Evolutionary conservation across 2,113 vertebrate genomes (phyloP), one percentile per base, ranked within the genome.

Genomic region (Smithornis capensis): DNA sequence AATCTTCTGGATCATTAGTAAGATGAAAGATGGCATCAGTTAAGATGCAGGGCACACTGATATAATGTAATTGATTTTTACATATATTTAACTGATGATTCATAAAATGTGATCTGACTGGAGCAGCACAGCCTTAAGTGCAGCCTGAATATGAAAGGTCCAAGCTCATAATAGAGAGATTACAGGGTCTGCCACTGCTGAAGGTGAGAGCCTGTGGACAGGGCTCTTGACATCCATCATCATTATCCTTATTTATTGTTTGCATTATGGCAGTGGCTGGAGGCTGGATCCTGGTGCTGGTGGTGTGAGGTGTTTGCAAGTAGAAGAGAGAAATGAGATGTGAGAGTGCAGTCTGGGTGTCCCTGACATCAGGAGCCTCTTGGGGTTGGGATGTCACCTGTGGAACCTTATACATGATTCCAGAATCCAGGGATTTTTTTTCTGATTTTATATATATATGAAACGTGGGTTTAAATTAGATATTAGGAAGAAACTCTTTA

Each of bases 51-150:
- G 94, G 96, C 90, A 87, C 68, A 70, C 52, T 71, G 95, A 95
- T 95, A 81, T 89, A 96, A 92, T 75, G 87, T 89, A 93, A 98
- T 97, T 97, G 97, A 97, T 98, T 98, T 97, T 97, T 96, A 96
- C 94, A 95, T 97, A 78, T 84, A 95, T 97, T 97, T 97, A 96
- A 95, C 81, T 91, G 97, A 90, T 96, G 94, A 92, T 92, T 97
- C 94, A 91, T 96, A 91, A 94, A 95, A 96, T 87, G 94, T 65
- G 95, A 63, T 85, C n/a, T 96, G 95, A 60, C 91, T 96, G 83
- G 64, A 85, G 83, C 87, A 92, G 94, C 93, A 87, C 90, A 94
- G 74, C 94, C 91, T 82, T 63, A 52, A 95, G 96, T 84, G 88
- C 80, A 76, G 62, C 40, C 85, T 59, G 17, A 67, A 25, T 89